Conservation (phyloP, 2,888 invertebrate species). For the Hemistola chrysoprasaria region DNA sequence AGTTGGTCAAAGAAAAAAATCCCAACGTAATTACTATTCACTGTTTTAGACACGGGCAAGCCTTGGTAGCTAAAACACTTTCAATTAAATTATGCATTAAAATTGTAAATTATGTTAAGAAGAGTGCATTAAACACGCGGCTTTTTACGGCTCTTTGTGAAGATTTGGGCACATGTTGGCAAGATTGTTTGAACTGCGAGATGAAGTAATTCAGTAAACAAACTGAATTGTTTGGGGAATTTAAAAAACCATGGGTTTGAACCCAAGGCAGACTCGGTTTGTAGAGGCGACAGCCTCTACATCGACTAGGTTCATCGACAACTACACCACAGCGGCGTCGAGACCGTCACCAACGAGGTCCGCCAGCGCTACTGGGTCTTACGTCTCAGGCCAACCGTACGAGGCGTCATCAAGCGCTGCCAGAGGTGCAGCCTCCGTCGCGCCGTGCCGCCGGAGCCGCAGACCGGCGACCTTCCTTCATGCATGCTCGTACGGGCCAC, state of each 20-base stretch:
- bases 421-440: not conserved
- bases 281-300: too few relatives aligned
- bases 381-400: conserved; percentile 22
- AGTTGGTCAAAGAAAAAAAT: conserved; percentile 27
- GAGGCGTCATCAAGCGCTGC: not conserved
- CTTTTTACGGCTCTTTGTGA: not conserved
- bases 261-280: too few relatives aligned
- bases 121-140: not conserved
- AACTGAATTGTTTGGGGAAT: too few relatives aligned
- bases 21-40: conserved; percentile 17
- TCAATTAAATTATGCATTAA: not conserved
- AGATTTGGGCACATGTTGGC: conserved; percentile 1
- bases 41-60: conserved; percentile 26
- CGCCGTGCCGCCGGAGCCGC: conserved; percentile 2
- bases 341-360: conserved; percentile 27
- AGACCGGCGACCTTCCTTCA: conserved; percentile 3
- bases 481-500: conserved; percentile 12
- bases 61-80: conserved; percentile 26
- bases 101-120: not conserved
- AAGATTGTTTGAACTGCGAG: conserved; percentile 6
- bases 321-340: conserved; percentile 19
- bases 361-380: conserved; percentile 30
- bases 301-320: conserved; percentile 7
- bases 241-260: too few relatives aligned
- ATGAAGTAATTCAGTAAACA: too few relatives aligned